Percentiles rank a stretch among this genome's conserved stretches.
Conservation (phyloP, 2,797 vertebrate species). For the Tympanoctomys barrerae region DNA sequence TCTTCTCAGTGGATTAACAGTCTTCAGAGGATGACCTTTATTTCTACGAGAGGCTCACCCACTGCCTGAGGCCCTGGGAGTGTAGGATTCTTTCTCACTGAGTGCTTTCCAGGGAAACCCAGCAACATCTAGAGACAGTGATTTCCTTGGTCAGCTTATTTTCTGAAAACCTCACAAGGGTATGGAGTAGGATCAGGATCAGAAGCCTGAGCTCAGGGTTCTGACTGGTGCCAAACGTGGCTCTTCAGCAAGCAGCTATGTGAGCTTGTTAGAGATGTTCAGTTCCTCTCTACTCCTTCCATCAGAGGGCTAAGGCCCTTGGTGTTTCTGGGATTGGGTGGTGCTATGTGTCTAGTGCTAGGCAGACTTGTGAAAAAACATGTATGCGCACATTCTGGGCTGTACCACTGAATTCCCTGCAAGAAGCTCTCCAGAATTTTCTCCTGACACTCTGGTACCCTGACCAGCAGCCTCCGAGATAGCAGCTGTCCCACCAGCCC, state of each 20-base stretch:
- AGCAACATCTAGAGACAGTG: not conserved
- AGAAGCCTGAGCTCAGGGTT: not conserved
- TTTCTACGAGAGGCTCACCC: not conserved
- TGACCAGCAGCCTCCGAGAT: not conserved
- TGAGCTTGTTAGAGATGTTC: not conserved
- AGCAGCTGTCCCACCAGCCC: not conserved
- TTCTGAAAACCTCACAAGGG: not conserved
- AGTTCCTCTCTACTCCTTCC: not conserved
- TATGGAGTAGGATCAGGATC: not conserved
- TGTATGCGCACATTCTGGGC: not conserved
- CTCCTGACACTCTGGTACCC: not conserved
- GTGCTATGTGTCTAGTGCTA: not conserved
- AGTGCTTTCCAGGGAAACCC: conserved; percentile 9
- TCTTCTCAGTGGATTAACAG: not conserved
- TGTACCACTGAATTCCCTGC: not conserved
- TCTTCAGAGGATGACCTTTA: not conserved
- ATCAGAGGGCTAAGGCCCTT: not conserved
- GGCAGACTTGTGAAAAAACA: not conserved
- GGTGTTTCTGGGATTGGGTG: not conserved
- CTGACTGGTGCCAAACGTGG: not conserved
- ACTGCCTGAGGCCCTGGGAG: not conserved
- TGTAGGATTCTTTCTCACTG: not conserved
- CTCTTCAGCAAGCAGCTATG: not conserved
- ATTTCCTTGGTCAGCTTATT: not conserved
- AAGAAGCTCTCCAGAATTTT: not conserved